Conservation (phyloP, 2,888 invertebrate genomes). For the Selenia dentaria region DNA sequence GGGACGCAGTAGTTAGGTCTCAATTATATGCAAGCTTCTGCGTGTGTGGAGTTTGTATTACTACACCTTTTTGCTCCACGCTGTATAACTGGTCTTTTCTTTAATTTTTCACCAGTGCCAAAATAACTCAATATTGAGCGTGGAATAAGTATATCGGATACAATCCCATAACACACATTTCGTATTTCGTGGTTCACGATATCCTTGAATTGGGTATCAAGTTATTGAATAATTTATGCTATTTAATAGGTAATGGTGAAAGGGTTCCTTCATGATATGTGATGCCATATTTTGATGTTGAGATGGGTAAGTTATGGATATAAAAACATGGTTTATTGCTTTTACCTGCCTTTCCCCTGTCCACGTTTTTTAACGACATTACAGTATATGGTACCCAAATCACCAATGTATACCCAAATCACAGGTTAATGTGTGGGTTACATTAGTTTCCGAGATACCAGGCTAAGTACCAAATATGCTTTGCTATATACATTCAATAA, state of each 20-base stretch:
- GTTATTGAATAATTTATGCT: conserved; percentile 19
- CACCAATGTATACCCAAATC: too few species aligned
- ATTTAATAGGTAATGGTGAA: conserved; percentile 7
- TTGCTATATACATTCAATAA: too few species aligned
- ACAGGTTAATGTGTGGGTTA: too few species aligned
- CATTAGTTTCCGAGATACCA: too few species aligned
- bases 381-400: too few species aligned
- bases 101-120: neutral
- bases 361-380: too few species aligned
- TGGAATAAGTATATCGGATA: conserved; percentile 28
- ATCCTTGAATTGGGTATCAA: conserved; percentile 28
- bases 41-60: too few species aligned
- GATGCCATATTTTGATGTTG: conserved; percentile 10
- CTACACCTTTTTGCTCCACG: too few species aligned
- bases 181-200: conserved; percentile 22
- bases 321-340: conserved; percentile 4
- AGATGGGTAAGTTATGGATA: conserved; percentile 9
- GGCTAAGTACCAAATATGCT: too few species aligned
- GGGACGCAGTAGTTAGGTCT: too few species aligned
- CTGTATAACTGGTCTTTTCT: too few species aligned
- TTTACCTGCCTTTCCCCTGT: neutral
- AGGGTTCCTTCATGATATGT: conserved; percentile 8
- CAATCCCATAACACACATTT: conserved; percentile 17
- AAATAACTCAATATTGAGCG: conserved; percentile 16
- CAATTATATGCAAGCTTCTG: too few species aligned